Evolutionary conservation across 2,888 invertebrate species (phyloP).

Genomic region (Nemapogon koenigi): DNA sequence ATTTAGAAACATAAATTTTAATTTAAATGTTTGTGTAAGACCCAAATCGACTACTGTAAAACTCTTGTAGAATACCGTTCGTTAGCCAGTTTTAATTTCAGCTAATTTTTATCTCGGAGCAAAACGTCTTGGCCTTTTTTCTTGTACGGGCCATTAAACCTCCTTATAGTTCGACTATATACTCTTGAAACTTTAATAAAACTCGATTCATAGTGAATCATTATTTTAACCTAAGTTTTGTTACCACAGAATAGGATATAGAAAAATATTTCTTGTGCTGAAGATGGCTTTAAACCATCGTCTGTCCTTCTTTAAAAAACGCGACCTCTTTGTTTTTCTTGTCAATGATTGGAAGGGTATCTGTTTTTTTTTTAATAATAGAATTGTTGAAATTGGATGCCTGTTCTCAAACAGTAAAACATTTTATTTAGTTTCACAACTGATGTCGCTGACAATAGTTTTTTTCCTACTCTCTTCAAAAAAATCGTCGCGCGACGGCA

Average conservation of each 20-base stretch:
- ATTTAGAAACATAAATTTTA: too few relatives aligned
- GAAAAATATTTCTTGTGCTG: background rate
- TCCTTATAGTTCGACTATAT: conserved; percentile 18
- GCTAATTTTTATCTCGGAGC: conserved; percentile 61
- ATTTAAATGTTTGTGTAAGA: too few relatives aligned
- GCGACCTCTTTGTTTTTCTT: too few relatives aligned
- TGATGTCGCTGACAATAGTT: too few relatives aligned
- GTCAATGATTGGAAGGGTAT: background rate
- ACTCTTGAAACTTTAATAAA: conserved; percentile 30
- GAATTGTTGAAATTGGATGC: too few relatives aligned
- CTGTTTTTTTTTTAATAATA: background rate
- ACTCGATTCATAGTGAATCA: background rate
- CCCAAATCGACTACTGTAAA: too few relatives aligned
- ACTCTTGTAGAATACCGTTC: conserved; percentile 62
- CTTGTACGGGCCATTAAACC: conserved; percentile 15
- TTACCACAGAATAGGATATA: background rate
- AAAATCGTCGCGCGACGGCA: too few relatives aligned
- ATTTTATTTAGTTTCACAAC: too few relatives aligned
- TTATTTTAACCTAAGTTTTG: background rate
- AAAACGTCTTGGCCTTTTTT: conserved; percentile 49
- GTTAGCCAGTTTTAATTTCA: conserved; percentile 64
- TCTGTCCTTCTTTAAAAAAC: too few relatives aligned
- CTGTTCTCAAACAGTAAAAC: too few relatives aligned
- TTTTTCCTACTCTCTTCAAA: too few relatives aligned
- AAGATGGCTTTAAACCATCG: background rate